Percentiles rank a stretch among this genome's conserved stretches.
These are phyloP conservation scores for Zaprionus lachaisei DNA, from an alignment of 1,140 invertebrate genomes.

Conservation along the genomic window DNA sequence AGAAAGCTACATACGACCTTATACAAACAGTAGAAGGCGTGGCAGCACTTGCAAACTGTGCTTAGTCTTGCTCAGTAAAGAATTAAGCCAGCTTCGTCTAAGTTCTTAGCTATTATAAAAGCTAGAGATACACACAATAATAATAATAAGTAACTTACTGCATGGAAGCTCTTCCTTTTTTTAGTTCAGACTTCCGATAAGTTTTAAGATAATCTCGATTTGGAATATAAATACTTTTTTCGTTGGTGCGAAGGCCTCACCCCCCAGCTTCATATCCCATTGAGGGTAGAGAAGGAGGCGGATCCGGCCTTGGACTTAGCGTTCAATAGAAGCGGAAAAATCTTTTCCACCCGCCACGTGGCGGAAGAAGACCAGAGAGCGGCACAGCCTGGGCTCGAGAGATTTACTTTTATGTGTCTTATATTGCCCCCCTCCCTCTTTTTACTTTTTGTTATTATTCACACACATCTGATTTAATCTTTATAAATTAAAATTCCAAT, in stretches of 20 bases:
- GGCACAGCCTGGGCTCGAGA: slow-evolving; percentile 30
- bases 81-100: too few relatives aligned
- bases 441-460: slow-evolving; percentile 8
- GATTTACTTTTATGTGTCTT: slow-evolving; percentile 52
- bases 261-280: background rate
- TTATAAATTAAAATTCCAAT: slow-evolving; percentile 61
- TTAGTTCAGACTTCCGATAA: slow-evolving; percentile 22
- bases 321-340: slow-evolving; percentile 23
- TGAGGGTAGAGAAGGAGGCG: slow-evolving; percentile 16
- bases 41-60: too few relatives aligned
- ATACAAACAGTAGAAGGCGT: background rate
- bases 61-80: too few relatives aligned
- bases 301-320: slow-evolving; percentile 12
- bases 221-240: slow-evolving; percentile 42
- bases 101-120: too few relatives aligned
- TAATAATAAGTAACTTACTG: too few relatives aligned
- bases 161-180: background rate
- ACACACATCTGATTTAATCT: slow-evolving; percentile 58
- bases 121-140: too few relatives aligned
- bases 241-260: slow-evolving; percentile 27
- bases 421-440: background rate
- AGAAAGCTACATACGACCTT: too few relatives aligned
- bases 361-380: slow-evolving; percentile 28
- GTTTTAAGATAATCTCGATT: slow-evolving; percentile 25
- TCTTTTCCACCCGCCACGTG: slow-evolving; percentile 41